Percentiles rank a stretch among this genome's conserved stretches.
Evolutionary conservation across 2,113 vertebrate genomes (phyloP).

Genomic region (Muntiacus reevesi): DNA sequence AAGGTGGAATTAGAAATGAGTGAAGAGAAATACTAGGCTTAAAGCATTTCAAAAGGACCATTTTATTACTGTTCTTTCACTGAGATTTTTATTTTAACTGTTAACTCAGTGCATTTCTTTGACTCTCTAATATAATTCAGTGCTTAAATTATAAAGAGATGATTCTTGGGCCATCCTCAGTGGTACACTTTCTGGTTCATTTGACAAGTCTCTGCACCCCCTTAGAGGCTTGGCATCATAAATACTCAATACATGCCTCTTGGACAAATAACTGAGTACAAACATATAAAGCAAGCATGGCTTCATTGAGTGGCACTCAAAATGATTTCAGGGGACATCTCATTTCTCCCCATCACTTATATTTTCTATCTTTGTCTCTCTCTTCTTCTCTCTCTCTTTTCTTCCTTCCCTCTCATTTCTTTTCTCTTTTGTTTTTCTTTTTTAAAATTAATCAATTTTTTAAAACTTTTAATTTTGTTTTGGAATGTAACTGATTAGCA

Average conservation of each 20-base stretch:
- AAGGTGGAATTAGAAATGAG: neutral
- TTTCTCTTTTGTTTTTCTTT: neutral
- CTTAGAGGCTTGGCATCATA: neutral
- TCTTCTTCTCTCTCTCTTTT: neutral
- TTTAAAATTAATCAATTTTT: neutral
- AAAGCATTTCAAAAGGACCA: conserved; percentile 6
- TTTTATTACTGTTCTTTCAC: neutral
- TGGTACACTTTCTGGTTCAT: neutral
- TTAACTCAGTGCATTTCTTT: neutral
- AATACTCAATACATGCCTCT: neutral
- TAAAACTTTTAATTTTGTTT: neutral
- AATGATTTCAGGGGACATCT: neutral
- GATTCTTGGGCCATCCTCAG: neutral
- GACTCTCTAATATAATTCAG: neutral
- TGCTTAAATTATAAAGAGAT: neutral
- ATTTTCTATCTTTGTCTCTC: neutral
- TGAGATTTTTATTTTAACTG: neutral
- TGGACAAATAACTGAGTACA: neutral
- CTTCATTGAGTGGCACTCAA: neutral
- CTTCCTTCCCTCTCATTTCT: neutral
- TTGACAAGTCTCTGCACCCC: neutral
- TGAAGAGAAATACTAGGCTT: neutral
- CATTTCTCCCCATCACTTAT: neutral
- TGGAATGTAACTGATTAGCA: neutral
- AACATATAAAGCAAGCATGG: neutral